Base-by-base conservation (phyloP, 2,888 invertebrate genomes). In the Dascillus cervinus region DNA sequence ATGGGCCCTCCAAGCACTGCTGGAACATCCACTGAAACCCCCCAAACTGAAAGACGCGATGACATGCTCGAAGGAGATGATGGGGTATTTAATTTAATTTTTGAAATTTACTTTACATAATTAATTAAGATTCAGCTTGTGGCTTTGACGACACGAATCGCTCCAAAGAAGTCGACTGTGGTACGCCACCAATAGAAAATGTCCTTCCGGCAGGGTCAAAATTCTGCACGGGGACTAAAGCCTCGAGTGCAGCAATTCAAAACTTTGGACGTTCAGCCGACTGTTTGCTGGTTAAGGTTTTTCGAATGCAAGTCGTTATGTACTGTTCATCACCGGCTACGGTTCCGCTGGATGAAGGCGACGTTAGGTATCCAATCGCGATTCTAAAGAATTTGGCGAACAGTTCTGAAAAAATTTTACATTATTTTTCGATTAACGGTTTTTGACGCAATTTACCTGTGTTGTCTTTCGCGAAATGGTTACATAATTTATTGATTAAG, bases 201-300 rank as follows among this genome's bases (percentile, higher is more conserved):
- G n/a, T n/a, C n/a, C n/a, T n/a, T n/a, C n/a, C n/a, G n/a, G n/a
- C n/a, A n/a, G n/a, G n/a, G n/a, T n/a, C n/a, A n/a, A n/a, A n/a
- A n/a, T n/a, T n/a, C n/a, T n/a, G n/a, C n/a, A n/a, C n/a, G n/a
- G n/a, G n/a, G n/a, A n/a, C n/a, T n/a, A n/a, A n/a, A 64, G 40
- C 37, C 47, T 56, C 4, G 55, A 46, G 37, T 60, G 60, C 3
- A 62, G 37, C 13, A 59, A 34, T 36, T 63, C 59, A 41, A 64
- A 62, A 28, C 47, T 49, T 29, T 61, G 55, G 10, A 50, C 39
- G 32, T 55, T 55, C 54, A 20, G 39, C 43, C 4, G 55, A 46
- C 11, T 44, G 40, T 3, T 32, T 38, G 20, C 44, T 44, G 9
- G 33, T 33, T 4, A 49, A 40, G 21, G 56, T 29, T 26, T 50